Base-by-base conservation (phyloP, 2,888 invertebrate genomes). In the Artemia sinica region DNA sequence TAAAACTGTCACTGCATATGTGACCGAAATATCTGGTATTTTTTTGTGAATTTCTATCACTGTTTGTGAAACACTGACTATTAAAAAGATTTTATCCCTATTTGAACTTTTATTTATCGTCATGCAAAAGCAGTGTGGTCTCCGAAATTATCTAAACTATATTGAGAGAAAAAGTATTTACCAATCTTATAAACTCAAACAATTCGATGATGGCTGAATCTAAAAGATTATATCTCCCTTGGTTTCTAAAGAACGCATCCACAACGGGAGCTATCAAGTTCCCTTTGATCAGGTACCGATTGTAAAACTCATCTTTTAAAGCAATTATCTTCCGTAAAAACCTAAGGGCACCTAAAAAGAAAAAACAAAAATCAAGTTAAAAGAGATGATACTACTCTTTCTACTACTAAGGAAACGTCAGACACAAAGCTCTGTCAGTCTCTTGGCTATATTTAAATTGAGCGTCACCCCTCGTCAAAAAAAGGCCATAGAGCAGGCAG, bases 181-280 rank as follows among this genome's bases (percentile, higher is more conserved):
- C 85, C 79, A 89, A 80, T 82, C 91, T 91, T 73, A 99, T 94
- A 80, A 92, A 98, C 81, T 99, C 98, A 81, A 99, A 99, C 83
- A 99, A 85, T 81, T 99, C 98, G 78, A 98, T 84, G 78, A 98
- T 91, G 73, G 98, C 97, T 49, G 97, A 98, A 80, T 99, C 98
- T 74, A 99, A 82, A 74, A 99, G 85, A 82, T 99, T 99, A 81
- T 99, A 99, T 76, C 96, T 86, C 76, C 92, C 91, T 78, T 96
- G 95, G 81, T 99, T 99, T 76, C 88, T 86, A 75, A 91, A 86
- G 79, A 98, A 95, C 73, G 95, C 91, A 78, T 95, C 94, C 74
- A 97, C 88, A 70, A 99, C 92, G 50, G 94, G 94, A 74, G 90
- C 89, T 80, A 99, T 92, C 70, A 97, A 83, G 80, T 92, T 91